A percentile compares a stretch with the other conserved stretches of the same genome.
Evolutionary conservation across 2,113 vertebrate species (phyloP).

Genomic region (Diadophis punctatus): DNA sequence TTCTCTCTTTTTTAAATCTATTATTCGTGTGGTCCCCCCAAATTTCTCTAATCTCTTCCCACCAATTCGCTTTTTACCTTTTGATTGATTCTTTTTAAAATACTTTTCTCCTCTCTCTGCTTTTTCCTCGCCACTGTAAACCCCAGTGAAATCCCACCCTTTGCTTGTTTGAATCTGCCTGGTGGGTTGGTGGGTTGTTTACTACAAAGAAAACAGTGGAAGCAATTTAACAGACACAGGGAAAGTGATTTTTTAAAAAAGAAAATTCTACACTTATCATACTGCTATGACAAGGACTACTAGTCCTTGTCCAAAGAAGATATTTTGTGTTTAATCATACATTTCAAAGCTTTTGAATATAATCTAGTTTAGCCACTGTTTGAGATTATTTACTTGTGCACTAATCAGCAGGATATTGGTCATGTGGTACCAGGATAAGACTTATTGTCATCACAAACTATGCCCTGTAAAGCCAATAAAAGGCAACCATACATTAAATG

Average conservation of each 20-base stretch:
- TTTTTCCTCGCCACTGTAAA: no score
- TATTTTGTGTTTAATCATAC: neutral
- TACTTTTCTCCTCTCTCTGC: no score
- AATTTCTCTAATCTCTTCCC: no score
- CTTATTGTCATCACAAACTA: neutral
- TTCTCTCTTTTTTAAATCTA: no score
- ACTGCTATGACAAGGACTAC: neutral
- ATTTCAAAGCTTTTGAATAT: neutral
- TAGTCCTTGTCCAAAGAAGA: neutral
- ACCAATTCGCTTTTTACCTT: no score
- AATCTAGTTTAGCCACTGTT: neutral
- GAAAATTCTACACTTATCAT: neutral
- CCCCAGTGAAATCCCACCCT: no score
- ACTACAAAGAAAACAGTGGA: neutral
- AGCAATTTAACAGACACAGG: neutral
- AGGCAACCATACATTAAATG: neutral
- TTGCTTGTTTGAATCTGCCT: neutral
- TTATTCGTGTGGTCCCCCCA: no score
- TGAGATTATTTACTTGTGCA: neutral
- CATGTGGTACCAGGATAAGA: neutral
- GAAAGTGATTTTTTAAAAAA: neutral
- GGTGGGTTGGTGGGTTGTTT: neutral
- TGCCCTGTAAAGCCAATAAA: neutral
- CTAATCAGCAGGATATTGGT: neutral
- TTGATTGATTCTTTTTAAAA: no score